Conservation (phyloP, 2,888 invertebrate species). For the Bombylius discolor region DNA sequence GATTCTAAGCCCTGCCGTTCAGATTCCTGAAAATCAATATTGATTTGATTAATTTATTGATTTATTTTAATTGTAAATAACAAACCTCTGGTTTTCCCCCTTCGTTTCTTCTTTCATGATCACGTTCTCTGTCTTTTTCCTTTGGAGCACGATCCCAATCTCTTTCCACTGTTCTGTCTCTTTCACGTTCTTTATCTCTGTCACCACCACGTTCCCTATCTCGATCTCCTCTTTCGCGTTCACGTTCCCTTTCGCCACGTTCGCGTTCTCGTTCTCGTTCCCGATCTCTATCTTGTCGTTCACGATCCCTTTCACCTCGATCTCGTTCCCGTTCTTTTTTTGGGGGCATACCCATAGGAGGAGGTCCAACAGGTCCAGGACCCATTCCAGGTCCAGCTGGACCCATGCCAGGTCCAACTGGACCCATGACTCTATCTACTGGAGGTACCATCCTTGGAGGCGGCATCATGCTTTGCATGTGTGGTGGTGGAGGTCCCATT, state of each 20-base stretch:
- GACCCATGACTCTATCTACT: background rate
- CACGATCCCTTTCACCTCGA: slow-evolving; percentile 8
- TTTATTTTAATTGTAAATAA: background rate
- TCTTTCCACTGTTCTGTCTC: slow-evolving; percentile 1
- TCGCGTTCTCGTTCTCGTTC: slow-evolving; percentile 42
- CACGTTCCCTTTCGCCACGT: slow-evolving; percentile 14
- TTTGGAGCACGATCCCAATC: slow-evolving; percentile 4
- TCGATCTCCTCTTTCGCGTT: slow-evolving; percentile 19
- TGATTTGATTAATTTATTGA: background rate
- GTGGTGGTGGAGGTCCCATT: slow-evolving; percentile 22
- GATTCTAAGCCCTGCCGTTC: slow-evolving; percentile 6
- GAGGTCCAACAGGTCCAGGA: slow-evolving; percentile 14
- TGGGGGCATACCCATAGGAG: slow-evolving; percentile 24
- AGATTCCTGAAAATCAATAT: slow-evolving; percentile 4
- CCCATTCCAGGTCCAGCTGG: slow-evolving; percentile 21
- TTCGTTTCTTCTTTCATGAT: background rate
- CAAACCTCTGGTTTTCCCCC: slow-evolving; percentile 41
- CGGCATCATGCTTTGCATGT: slow-evolving; percentile 19
- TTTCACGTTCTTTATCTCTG: slow-evolving; percentile 6
- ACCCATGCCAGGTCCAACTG: slow-evolving; percentile 20
- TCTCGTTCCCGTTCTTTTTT: slow-evolving; percentile 26
- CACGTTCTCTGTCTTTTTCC: background rate
- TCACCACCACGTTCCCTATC: slow-evolving; percentile 23
- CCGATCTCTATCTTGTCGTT: slow-evolving; percentile 33
- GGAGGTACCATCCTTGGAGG: slow-evolving; percentile 14